A percentile compares a stretch with the other conserved stretches of the same genome.
Conservation (phyloP, 1,140 invertebrate genomes). For the Rhopalosiphum maidis region DNA sequence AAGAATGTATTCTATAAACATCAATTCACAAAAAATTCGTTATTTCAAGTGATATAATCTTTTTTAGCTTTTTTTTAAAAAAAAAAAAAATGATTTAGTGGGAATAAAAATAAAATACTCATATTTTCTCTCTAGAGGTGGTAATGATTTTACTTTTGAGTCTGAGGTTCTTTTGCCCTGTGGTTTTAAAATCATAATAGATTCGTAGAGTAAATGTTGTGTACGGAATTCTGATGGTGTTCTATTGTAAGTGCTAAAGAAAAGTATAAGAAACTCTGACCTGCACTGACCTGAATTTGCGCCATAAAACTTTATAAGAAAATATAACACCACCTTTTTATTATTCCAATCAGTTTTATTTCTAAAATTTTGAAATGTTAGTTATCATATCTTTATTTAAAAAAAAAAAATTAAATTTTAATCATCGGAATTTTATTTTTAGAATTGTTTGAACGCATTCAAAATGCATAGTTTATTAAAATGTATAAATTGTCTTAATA, state of each 20-base stretch:
- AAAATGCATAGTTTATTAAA: not conserved
- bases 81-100: fast-evolving
- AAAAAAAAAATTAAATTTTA: too few relatives aligned
- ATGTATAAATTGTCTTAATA: not conserved
- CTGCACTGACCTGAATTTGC: too few relatives aligned
- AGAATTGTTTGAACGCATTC: not conserved
- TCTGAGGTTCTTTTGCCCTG: not conserved
- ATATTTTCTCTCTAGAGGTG: not conserved
- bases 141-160: not conserved
- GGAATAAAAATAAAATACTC: not conserved
- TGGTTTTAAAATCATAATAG: not conserved
- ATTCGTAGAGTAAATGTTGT: not conserved
- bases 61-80: too few relatives aligned
- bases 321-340: not conserved
- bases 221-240: too few relatives aligned
- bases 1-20: not conserved
- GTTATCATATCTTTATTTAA: too few relatives aligned
- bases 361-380: not conserved
- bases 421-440: too few relatives aligned
- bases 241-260: too few relatives aligned
- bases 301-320: not conserved
- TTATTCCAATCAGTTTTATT: not conserved
- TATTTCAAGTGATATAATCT: fast-evolving
- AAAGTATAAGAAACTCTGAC: too few relatives aligned
- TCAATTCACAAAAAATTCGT: not conserved